Evolutionary conservation across 1,140 invertebrate species (phyloP), one percentile per base, ranked within the genome.

Genomic region (Nasonia vitripennis): DNA sequence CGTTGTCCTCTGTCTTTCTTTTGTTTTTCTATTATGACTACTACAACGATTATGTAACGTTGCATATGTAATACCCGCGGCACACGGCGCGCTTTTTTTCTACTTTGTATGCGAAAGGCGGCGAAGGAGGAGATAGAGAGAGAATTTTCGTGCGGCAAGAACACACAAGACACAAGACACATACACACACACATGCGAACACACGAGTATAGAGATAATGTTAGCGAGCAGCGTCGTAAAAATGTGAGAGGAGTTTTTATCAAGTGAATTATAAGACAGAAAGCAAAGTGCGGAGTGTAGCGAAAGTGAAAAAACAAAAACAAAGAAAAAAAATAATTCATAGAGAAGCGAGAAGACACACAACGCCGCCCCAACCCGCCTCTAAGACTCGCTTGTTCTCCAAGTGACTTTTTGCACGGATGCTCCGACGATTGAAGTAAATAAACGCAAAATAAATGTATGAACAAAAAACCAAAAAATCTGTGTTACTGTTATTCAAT

Each of bases 401-500:
- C 45, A 85, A 80, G 70, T 74, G 68, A 85, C 83, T 85, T 80
- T 84, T 78, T 71, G 78, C 78, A 85, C 78, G 70, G 78, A 75
- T 77, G 71, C 78, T 85, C 55, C 84, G 78, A 82, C 74, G 75
- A 79, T 86, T 81, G 11, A 20, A 83, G 55, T 20, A 70, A 83
- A 86, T 80, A 17, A 85, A 85, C 75, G 34, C 78, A 62, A 83
- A 82, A 79, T 85, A 87, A 86, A 88, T 87, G 71, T 79, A 86
- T 78, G 70, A 84, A 83, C 70, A 86, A 78, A 80, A 82, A 71
- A 78, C 73, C 48, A 87, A 84, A 87, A 83, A 80, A 86, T 10
- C 62, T 34, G n/a, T 45, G 34, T 68, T 41, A 75, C 68, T 67
- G 20, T 48, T 78, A 41, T 55, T 23, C 45, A n/a, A n/a, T 62